Base-by-base conservation (phyloP, 92 coral and sea anemone species). In the Umimayanthus chanpuru region DNA sequence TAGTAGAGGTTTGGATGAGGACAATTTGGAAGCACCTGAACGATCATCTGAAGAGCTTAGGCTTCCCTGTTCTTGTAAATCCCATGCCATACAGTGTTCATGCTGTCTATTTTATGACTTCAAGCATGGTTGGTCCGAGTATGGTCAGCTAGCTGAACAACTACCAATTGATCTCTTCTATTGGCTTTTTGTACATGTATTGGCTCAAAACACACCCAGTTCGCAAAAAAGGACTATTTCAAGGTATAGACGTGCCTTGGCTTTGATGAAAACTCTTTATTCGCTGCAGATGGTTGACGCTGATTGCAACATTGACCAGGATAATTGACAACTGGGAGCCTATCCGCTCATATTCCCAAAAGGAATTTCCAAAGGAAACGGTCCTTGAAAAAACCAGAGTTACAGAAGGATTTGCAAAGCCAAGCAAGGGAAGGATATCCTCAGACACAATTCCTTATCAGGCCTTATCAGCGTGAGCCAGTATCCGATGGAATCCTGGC, bases 41-140 rank as follows among this genome's bases (percentile, higher is more conserved):
- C 2, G 36, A 32, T 32, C 36, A 32, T 32, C 36, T 32, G 70
- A 85, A 85, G 80, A 85, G 81, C 81, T 85, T 85, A 2, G 80
- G 81, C 20, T 43, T 85, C 81, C 81, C 88, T 85, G 80, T 81
- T 85, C 88, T 40, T 49, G 88, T 72, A 85, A 3, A 85, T 8
- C 32, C 41, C 44, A 85, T 85, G 88, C 88, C 81, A 44, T 79
- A 38, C 88, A 85, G 72, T 73, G 88, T 85, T 85, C 88, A 85
- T 73, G 50, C 80, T 23, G 49, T 85, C 18, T 38, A 71, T 28
- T 72, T 28, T 72, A 85, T 72, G 88, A n/a, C 66, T 70, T 85
- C 70, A 85, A 85, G 88, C 25, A 72, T 73, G 88, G 71, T 7
- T 72, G 25, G 71, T n/a, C 81, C 73, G 88, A 85, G 81, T 85